Conservation (phyloP, 1,140 invertebrate genomes). For the Cheumatopsyche charites region DNA sequence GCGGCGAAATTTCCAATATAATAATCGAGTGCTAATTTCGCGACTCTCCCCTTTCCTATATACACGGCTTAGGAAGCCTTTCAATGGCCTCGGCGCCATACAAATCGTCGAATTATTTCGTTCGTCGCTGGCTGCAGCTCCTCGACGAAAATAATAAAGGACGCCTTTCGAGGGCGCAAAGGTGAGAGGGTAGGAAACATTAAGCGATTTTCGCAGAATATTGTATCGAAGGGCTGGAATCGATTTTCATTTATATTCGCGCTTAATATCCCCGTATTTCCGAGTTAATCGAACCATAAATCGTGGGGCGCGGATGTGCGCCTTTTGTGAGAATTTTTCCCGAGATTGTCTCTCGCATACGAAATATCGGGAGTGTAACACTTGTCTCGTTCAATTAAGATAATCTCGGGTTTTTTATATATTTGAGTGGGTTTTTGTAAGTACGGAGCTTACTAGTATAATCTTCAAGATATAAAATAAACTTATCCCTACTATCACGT, state of each 20-base stretch:
- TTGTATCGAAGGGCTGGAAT: conserved; percentile 16
- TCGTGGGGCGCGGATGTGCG: conserved; percentile 4
- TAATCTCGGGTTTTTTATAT: neutral
- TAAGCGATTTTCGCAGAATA: neutral
- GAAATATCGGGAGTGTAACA: neutral
- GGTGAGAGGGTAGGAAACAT: neutral
- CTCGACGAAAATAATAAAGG: neutral
- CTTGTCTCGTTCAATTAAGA: conserved; percentile 11
- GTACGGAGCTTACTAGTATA: no score
- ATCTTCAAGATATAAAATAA: no score
- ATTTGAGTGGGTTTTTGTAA: neutral
- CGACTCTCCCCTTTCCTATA: neutral
- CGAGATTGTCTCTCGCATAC: neutral
- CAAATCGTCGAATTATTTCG: conserved; percentile 1
- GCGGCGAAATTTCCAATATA: no score
- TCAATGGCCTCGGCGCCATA: neutral
- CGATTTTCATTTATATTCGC: conserved; percentile 32
- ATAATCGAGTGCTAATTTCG: neutral
- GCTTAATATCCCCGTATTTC: conserved; percentile 3
- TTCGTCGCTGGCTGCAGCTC: neutral
- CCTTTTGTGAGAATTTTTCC: neutral
- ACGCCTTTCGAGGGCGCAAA: neutral
- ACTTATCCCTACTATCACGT: no score
- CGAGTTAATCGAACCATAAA: conserved; percentile 28
- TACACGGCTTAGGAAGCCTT: conserved; percentile 16